These are phyloP conservation scores for Formicarius rufipectus DNA, from an alignment of 2,113 vertebrate species.

Conservation along the genomic window DNA sequence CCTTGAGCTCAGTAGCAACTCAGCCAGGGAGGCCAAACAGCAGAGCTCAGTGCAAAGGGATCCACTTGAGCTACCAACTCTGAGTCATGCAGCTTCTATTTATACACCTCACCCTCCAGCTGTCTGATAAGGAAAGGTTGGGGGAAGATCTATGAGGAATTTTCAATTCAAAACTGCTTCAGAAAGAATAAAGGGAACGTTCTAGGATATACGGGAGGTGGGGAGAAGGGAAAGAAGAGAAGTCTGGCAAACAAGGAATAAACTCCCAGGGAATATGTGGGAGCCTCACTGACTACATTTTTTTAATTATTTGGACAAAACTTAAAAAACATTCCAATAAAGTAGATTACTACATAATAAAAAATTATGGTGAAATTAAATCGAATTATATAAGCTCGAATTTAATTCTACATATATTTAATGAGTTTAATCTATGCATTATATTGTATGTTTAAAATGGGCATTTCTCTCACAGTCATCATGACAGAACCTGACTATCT, in stretches of 20 bases:
- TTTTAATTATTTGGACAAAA: not conserved
- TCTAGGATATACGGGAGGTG: not conserved
- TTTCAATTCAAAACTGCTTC: constrained; percentile 22
- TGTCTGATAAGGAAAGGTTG: constrained; percentile 26
- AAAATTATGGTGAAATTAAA: not conserved
- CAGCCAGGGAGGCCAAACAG: not conserved
- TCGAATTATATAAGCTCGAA: not conserved
- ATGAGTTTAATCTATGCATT: not conserved
- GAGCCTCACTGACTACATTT: not conserved
- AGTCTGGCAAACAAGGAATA: not conserved
- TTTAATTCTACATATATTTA: not conserved
- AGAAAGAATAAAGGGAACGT: not conserved
- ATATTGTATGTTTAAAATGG: not conserved
- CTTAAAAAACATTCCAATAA: not conserved
- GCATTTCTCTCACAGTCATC: not conserved
- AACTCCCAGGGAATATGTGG: not conserved
- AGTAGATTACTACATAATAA: not conserved
- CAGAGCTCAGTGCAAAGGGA: not conserved
- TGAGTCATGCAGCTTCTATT: constrained; percentile 60
- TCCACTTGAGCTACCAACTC: not conserved
- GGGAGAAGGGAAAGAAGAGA: not conserved
- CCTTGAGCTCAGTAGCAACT: not conserved
- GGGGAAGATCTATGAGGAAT: constrained; percentile 15
- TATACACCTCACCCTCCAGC: constrained; percentile 47
- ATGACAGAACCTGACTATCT: not conserved